Evolutionary conservation across 1,140 invertebrate species (phyloP).

Genomic region (Drosophila seguyi): DNA sequence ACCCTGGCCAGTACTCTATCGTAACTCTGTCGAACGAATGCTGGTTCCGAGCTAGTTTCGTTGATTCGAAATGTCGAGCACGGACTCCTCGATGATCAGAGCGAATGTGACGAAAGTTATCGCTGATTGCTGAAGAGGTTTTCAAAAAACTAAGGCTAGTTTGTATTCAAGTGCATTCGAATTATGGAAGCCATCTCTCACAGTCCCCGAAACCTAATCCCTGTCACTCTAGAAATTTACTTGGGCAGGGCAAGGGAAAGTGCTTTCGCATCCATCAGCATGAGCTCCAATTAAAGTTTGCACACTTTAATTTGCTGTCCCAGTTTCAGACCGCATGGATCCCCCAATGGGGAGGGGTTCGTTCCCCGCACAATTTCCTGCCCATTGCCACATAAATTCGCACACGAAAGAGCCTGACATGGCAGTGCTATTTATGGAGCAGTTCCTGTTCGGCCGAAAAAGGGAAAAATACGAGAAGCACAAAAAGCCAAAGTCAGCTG

Average conservation of each 20-base stretch:
- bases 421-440: constrained; percentile 73
- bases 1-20: neutral
- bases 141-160: no score
- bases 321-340: constrained; percentile 48
- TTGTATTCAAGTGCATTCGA: neutral
- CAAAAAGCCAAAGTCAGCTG: constrained; percentile 65
- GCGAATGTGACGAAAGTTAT: neutral
- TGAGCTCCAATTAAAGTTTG: constrained; percentile 66
- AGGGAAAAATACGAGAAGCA: constrained; percentile 40
- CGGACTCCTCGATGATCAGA: constrained; percentile 2
- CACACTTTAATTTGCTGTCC: constrained; percentile 66
- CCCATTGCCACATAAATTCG: constrained; percentile 71
- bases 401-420: constrained; percentile 64
- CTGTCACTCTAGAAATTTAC: constrained; percentile 22
- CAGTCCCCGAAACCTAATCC: constrained; percentile 1
- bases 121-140: no score
- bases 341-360: constrained; percentile 1
- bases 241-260: neutral
- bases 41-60: no score
- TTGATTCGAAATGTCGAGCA: neutral
- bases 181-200: neutral
- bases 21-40: neutral
- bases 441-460: constrained; percentile 66
- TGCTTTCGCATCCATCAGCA: constrained; percentile 44
- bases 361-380: constrained; percentile 69